Conservation (phyloP, 2,888 invertebrate species). For the Patella caerulea region DNA sequence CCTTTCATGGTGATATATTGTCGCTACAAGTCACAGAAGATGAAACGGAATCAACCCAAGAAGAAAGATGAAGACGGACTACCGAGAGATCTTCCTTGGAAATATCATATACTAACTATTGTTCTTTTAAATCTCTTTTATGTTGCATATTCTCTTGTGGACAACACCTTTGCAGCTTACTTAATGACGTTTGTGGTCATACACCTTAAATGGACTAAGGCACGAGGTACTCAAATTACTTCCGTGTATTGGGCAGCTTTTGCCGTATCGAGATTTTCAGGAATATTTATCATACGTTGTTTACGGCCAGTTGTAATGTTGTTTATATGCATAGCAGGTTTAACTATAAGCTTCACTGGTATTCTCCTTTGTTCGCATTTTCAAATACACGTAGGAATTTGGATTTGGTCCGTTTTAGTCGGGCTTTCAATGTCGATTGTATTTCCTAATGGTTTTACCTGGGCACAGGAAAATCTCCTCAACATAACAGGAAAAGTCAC, state of each 20-base stretch:
- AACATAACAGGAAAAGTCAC: conserved; percentile 68
- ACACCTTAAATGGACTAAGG: conserved; percentile 59
- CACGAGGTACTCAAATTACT: conserved; percentile 61
- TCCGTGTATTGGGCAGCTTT: conserved; percentile 71
- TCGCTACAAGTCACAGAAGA: conserved; percentile 25
- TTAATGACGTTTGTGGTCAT: conserved; percentile 66
- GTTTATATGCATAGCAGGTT: conserved; percentile 13
- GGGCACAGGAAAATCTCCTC: conserved; percentile 69
- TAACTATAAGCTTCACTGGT: conserved; percentile 44
- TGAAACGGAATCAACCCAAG: not conserved
- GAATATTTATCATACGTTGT: conserved; percentile 66
- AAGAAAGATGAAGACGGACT: conserved; percentile 21
- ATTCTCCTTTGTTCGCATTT: conserved; percentile 35
- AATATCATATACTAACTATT: conserved; percentile 52
- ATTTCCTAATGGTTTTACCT: conserved; percentile 70
- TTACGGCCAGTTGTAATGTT: conserved; percentile 63
- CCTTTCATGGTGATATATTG: conserved; percentile 34
- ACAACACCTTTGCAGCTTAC: conserved; percentile 69
- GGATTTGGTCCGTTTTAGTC: conserved; percentile 63
- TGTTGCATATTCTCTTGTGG: conserved; percentile 68
- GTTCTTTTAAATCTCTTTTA: conserved; percentile 63
- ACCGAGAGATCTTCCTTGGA: conserved; percentile 27
- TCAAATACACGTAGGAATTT: conserved; percentile 39
- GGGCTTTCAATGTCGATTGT: conserved; percentile 70
- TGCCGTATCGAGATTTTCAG: conserved; percentile 65